Evolutionary conservation across 2,888 invertebrate species (phyloP).

Genomic region (Drosophila melanosoma): DNA sequence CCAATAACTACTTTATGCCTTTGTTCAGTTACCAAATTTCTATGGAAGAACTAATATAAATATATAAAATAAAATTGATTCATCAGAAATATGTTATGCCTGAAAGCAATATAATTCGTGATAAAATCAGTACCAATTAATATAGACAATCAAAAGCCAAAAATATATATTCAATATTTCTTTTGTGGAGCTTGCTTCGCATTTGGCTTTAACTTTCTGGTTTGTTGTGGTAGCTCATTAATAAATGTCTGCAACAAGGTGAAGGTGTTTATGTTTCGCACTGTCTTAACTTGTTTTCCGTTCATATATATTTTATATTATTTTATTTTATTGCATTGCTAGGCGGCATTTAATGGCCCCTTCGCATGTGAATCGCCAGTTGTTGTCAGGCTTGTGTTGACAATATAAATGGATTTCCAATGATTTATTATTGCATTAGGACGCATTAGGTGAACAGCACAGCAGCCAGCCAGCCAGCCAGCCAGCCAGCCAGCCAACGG

Average conservation of each 20-base stretch:
- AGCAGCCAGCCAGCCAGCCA: constrained; percentile 14
- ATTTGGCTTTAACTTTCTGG: constrained; percentile 37
- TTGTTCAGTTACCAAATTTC: background rate
- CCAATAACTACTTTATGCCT: constrained; percentile 11
- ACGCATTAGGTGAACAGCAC: constrained; percentile 63
- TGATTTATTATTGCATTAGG: constrained; percentile 84
- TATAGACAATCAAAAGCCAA: background rate
- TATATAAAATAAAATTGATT: background rate
- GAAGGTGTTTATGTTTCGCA: constrained; percentile 71
- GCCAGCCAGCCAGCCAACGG: background rate
- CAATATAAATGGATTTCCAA: constrained; percentile 83
- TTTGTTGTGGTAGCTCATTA: constrained; percentile 39
- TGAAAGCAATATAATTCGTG: background rate
- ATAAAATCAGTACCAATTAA: background rate
- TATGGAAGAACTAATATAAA: background rate
- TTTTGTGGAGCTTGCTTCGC: background rate
- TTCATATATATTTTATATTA: constrained; percentile 5
- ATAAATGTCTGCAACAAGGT: constrained; percentile 44
- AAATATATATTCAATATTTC: background rate
- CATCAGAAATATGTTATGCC: background rate
- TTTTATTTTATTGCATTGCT: constrained; percentile 63
- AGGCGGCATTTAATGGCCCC: constrained; percentile 64
- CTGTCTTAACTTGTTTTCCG: constrained; percentile 51
- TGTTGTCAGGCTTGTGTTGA: constrained; percentile 77
- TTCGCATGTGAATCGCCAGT: constrained; percentile 51